Evolutionary conservation across 2,888 invertebrate genomes (phyloP).

Genomic region (Hypomecis punctinalis): DNA sequence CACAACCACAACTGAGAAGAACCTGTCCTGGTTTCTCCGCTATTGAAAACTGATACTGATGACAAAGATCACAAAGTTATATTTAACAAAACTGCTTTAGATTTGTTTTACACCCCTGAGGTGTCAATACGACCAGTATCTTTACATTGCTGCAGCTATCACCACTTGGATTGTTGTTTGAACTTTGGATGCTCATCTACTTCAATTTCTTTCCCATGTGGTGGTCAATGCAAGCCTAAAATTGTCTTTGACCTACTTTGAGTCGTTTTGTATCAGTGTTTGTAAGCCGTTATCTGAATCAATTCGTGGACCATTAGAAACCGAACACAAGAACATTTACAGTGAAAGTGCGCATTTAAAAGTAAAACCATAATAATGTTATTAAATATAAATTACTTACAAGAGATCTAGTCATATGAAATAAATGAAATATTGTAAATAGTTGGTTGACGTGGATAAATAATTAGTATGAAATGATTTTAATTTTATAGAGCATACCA

Average conservation of each 20-base stretch:
- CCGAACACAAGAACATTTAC: constrained; percentile 5
- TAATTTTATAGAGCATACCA: too few species aligned
- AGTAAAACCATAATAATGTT: background rate
- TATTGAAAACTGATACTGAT: background rate
- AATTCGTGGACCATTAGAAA: constrained; percentile 12
- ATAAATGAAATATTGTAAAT: background rate
- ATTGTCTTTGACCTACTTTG: background rate
- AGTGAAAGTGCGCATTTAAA: constrained; percentile 6
- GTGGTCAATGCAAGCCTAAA: constrained; percentile 1
- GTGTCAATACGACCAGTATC: constrained; percentile 8
- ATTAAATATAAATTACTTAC: background rate
- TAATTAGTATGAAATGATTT: too few species aligned
- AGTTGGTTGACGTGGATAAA: background rate
- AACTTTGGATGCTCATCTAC: background rate
- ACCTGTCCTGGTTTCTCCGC: background rate
- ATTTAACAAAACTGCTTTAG: background rate
- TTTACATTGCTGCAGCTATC: constrained; percentile 1
- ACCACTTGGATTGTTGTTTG: background rate
- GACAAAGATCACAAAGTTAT: background rate
- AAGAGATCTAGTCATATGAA: constrained; percentile 18
- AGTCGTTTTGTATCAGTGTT: background rate
- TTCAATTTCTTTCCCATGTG: constrained; percentile 7
- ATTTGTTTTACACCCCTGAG: constrained; percentile 11
- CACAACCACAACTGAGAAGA: constrained; percentile 37
- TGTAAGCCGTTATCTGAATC: background rate